phyloP scores from a whole-genome alignment of 2,113 vertebrate genomes.

The Probosciger aterrimus region DNA sequence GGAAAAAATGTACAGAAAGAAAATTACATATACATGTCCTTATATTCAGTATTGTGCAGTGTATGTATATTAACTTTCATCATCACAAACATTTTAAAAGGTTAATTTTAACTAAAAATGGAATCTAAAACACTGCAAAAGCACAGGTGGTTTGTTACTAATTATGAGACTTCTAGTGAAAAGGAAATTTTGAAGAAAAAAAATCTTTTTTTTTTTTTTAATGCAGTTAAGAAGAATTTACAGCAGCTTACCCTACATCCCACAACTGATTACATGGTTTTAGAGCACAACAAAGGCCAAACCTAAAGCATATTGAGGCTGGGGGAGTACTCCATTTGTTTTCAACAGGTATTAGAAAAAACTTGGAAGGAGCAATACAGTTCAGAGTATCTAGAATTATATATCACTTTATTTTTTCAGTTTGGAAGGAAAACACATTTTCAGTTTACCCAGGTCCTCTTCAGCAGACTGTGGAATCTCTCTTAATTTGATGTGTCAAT shows the following conservation, averaged over 20 bases:
- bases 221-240: background rate
- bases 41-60: background rate
- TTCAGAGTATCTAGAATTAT: background rate
- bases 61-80: background rate
- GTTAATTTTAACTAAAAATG: background rate
- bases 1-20: background rate
- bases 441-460: background rate
- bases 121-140: background rate
- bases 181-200: background rate
- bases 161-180: background rate
- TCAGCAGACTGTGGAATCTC: background rate
- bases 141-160: background rate
- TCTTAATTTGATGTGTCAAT: background rate
- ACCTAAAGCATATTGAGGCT: background rate
- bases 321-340: background rate
- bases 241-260: background rate
- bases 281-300: background rate
- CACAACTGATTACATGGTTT: background rate
- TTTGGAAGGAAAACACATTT: background rate
- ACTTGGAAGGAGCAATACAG: background rate
- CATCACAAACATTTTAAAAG: background rate
- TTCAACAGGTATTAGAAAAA: background rate
- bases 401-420: background rate
- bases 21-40: background rate
- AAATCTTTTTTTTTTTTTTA: background rate